Conservation (phyloP, 1,140 invertebrate species). For the Drosophila ananassae region DNA sequence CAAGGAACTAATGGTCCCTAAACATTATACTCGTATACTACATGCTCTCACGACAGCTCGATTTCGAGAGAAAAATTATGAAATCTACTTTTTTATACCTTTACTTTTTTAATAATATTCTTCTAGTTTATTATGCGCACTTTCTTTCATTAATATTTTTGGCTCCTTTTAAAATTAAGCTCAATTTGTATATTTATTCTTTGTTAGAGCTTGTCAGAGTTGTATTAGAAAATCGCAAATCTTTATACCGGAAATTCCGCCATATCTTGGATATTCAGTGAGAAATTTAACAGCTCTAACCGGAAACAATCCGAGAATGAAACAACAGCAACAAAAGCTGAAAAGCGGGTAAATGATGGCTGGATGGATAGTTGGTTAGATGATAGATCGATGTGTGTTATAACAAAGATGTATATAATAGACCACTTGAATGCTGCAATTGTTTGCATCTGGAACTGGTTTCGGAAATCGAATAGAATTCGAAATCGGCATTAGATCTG, state of each 20-base stretch:
- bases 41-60: constrained; percentile 19
- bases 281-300: constrained; percentile 71
- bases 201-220: constrained; percentile 77
- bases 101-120: not conserved
- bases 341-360: constrained; percentile 73
- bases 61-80: not conserved
- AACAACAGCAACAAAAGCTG: constrained; percentile 51
- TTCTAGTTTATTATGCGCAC: constrained; percentile 1
- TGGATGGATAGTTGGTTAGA: constrained; percentile 7
- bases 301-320: constrained; percentile 53
- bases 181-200: constrained; percentile 5
- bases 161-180: constrained; percentile 5
- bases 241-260: constrained; percentile 77
- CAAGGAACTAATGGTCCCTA: constrained; percentile 15
- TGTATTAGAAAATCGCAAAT: constrained; percentile 70
- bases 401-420: constrained; percentile 15
- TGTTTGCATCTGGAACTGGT: not conserved
- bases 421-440: constrained; percentile 6
- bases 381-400: constrained; percentile 14
- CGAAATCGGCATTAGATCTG: constrained; percentile 12
- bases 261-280: constrained; percentile 78
- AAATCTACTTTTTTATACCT: constrained; percentile 1
- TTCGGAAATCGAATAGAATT: not conserved
- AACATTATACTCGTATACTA: constrained; percentile 15
- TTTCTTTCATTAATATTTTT: not conserved